Base-by-base conservation (phyloP, 2,888 invertebrate species). In the Lypha dubia region DNA sequence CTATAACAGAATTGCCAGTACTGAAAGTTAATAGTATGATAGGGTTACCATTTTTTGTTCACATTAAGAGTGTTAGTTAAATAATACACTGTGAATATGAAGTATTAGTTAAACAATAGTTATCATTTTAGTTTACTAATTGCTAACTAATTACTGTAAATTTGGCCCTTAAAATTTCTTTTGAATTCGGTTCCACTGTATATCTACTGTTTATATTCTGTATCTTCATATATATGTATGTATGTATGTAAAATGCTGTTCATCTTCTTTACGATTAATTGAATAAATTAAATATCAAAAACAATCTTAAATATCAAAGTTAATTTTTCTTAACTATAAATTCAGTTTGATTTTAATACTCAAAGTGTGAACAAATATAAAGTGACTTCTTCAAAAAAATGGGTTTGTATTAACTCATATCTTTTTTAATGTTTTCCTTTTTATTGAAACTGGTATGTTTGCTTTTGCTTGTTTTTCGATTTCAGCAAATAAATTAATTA, bases 401-500 rank as follows among this genome's bases (percentile, higher is more conserved):
- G 84, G 80, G 84, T 84, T 32, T 6, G 80, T 84, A 60, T 17
- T 51, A 49, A 65, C 15, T 38, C 15, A n/a, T n/a, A 41, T 41
- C 13, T 44, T 35, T 32, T 62, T 24, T n/a, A 60, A 4, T 68
- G n/a, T 44, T 35, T 46, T 74, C 38, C 35, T 44, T n/a, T 51
- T 20, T 60, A 49, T 60, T 28, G 24, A 38, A 35, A 38, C 38
- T 7, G 24, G 35, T 73, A 44, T 62, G 17, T 79, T 9, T 15
- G 0, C 4, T 20, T 1, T 68, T 24, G 49, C 11, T 17, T n/a
- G 70, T 24, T 28, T 32, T 62, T 56, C 13, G 1, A 51, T 76
- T 84, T 83, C 53, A 87, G 87, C 81, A 70, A 83, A 74, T 22
- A 87, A 86, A 86, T 32, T 60, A 5, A 65, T 84, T 13, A 15